Percentiles rank a stretch among this genome's conserved stretches.
phyloP scores from a whole-genome alignment of 2,797 vertebrate species.

The Scleropages formosus region DNA sequence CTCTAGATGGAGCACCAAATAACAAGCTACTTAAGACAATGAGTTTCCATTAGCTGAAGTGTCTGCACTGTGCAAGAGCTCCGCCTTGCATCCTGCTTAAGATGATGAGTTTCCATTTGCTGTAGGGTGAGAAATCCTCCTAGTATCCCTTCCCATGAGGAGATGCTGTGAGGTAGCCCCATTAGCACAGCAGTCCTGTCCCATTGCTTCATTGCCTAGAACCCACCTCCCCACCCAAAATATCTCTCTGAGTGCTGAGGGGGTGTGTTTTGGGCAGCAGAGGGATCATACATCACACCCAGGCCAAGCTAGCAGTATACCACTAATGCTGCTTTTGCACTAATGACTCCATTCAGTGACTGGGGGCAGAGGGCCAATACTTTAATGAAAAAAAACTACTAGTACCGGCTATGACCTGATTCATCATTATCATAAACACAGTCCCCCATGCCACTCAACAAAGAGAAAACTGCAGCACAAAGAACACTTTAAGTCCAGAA shows the following conservation, averaged over 20 bases:
- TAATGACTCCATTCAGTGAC: conserved; percentile 23
- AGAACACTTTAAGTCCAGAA: not conserved
- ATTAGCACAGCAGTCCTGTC: conserved; percentile 21
- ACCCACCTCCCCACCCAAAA: conserved; percentile 1
- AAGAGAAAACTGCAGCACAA: not conserved
- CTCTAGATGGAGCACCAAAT: conserved; percentile 23
- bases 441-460: conserved; percentile 3
- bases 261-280: not conserved
- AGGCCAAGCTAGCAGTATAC: conserved; percentile 14
- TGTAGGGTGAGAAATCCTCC: conserved; percentile 15
- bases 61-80: not conserved
- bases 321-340: conserved; percentile 22
- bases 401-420: conserved; percentile 11
- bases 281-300: conserved; percentile 24
- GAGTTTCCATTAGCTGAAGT: conserved; percentile 22
- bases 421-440: conserved; percentile 25
- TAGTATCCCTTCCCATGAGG: conserved; percentile 13
- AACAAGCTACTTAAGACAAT: conserved; percentile 29
- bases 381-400: conserved; percentile 3
- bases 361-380: conserved; percentile 16
- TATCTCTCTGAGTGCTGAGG: conserved; percentile 11
- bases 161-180: conserved; percentile 20
- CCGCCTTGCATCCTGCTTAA: conserved; percentile 24
- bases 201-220: conserved; percentile 8
- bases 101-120: conserved; percentile 20